phyloP scores from a whole-genome alignment of 2,797 vertebrate genomes.

The Notolepis coatsorum region DNA sequence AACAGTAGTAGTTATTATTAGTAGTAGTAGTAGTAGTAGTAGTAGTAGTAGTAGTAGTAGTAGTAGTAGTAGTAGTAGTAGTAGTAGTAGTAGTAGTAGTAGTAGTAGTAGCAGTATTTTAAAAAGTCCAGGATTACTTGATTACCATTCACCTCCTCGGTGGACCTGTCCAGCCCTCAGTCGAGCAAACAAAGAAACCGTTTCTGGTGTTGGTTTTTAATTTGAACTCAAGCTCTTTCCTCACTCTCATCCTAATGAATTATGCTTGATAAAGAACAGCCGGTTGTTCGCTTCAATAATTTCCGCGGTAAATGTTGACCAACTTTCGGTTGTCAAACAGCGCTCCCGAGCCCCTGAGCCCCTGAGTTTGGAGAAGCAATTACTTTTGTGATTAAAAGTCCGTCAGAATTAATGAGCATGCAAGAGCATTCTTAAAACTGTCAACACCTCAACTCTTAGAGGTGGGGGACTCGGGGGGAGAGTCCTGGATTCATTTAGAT shows the following conservation, averaged over 20 bases:
- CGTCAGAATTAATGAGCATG: conserved; percentile 31
- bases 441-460: conserved; percentile 1
- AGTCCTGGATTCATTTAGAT: background rate
- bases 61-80: too few relatives aligned
- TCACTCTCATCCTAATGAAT: conserved; percentile 14
- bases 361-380: conserved; percentile 26
- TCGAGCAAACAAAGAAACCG: background rate
- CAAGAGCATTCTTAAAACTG: conserved; percentile 15
- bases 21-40: too few relatives aligned
- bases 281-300: conserved; percentile 8
- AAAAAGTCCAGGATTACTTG: too few relatives aligned
- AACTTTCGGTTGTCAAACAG: conserved; percentile 17
- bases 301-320: conserved; percentile 31
- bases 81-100: too few relatives aligned
- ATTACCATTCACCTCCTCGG: background rate
- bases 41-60: too few relatives aligned
- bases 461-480: background rate
- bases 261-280: conserved; percentile 32
- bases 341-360: background rate
- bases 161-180: background rate
- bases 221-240: conserved; percentile 9
- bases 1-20: too few relatives aligned
- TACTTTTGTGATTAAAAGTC: conserved; percentile 44
- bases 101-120: too few relatives aligned
- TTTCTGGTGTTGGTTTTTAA: conserved; percentile 14